Evolutionary conservation across 2,113 vertebrate species (phyloP).

Genomic region (Pagrus major): DNA sequence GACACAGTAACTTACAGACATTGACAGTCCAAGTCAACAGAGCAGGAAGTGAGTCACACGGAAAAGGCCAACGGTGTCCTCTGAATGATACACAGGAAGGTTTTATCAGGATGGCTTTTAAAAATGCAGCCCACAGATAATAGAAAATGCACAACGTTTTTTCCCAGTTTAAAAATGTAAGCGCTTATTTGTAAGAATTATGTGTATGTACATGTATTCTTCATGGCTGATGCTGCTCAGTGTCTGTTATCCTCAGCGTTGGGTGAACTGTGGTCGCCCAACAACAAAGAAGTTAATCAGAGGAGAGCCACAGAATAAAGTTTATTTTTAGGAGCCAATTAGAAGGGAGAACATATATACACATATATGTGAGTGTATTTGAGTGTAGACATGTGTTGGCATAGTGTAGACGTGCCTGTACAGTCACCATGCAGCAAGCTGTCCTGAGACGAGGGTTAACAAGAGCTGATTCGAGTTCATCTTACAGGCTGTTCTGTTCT

Average conservation of each 20-base stretch:
- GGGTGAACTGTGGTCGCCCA: slow-evolving; percentile 57
- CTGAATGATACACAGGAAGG: background rate
- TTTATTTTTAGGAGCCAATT: slow-evolving; percentile 73
- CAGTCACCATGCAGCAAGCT: background rate
- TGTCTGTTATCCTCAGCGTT: slow-evolving; percentile 70
- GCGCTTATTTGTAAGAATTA: slow-evolving; percentile 32
- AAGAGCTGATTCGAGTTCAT: slow-evolving; percentile 38
- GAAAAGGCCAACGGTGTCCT: slow-evolving; percentile 19
- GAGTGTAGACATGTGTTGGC: slow-evolving; percentile 28
- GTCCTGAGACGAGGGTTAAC: slow-evolving; percentile 21
- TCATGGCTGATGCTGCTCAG: slow-evolving; percentile 41
- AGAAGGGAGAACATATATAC: slow-evolving; percentile 39
- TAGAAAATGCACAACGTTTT: background rate
- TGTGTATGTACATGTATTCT: slow-evolving; percentile 43
- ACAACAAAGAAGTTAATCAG: slow-evolving; percentile 71
- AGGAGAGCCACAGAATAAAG: slow-evolving; percentile 44
- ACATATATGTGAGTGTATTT: background rate
- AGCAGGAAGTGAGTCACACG: slow-evolving; percentile 25
- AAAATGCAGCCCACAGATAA: slow-evolving; percentile 7
- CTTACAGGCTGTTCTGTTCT: slow-evolving; percentile 18
- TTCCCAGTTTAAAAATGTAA: slow-evolving; percentile 31
- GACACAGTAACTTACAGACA: slow-evolving; percentile 26
- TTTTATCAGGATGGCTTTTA: background rate
- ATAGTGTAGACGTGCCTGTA: slow-evolving; percentile 14
- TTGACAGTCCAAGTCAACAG: slow-evolving; percentile 25